phyloP scores from a whole-genome alignment of 2,113 vertebrate genomes.

The Stomatorhinus ivindoensis region DNA sequence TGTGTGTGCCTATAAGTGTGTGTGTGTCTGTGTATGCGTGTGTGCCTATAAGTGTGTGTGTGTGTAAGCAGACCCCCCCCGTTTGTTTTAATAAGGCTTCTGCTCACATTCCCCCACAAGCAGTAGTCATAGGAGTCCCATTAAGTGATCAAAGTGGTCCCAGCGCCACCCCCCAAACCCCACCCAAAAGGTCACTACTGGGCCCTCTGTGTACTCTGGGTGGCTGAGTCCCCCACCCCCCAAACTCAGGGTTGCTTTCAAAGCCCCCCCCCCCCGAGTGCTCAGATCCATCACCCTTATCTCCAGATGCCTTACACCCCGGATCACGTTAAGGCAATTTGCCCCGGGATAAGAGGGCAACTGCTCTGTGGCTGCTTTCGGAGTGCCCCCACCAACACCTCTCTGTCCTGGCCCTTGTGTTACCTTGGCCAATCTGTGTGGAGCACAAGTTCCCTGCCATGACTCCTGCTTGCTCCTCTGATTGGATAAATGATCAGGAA shows the following conservation, averaged over 20 bases:
- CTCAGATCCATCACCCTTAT: constrained; percentile 45
- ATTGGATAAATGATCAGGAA: neutral
- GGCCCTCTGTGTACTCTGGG: constrained; percentile 27
- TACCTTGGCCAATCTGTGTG: neutral
- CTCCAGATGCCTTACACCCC: constrained; percentile 32
- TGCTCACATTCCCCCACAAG: constrained; percentile 42
- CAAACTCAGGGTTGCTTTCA: constrained; percentile 34
- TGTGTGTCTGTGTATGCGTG: too few species aligned
- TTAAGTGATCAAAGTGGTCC: constrained; percentile 51
- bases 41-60: neutral
- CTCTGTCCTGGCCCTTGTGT: neutral
- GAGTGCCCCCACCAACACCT: neutral
- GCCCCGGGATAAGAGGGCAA: neutral
- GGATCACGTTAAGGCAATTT: constrained; percentile 37
- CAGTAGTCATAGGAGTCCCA: constrained; percentile 42
- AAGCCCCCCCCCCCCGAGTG: constrained; percentile 26
- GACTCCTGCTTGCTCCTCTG: neutral
- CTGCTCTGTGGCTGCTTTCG: neutral
- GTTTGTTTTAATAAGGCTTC: constrained; percentile 52
- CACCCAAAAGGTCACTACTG: constrained; percentile 38
- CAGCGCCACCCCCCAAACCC: constrained; percentile 35
- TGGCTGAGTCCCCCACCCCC: neutral
- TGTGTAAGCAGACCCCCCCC: constrained; percentile 21
- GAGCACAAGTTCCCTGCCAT: neutral
- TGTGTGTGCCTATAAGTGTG: too few species aligned